Evolutionary conservation across 1,140 invertebrate species (phyloP).

Genomic region (Bombus huntii): DNA sequence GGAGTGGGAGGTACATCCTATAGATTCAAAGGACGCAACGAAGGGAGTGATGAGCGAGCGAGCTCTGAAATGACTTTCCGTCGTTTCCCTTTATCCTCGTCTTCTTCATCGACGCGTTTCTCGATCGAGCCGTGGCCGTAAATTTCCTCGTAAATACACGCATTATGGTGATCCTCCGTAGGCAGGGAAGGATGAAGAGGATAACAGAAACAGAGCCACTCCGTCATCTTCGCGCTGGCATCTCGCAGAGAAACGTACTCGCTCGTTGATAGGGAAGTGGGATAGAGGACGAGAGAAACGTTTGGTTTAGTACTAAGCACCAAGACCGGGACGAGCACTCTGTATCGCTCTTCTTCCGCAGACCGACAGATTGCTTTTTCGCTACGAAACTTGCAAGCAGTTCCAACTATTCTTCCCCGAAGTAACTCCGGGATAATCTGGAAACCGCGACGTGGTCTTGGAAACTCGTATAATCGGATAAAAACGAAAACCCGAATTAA

Average conservation of each 20-base stretch:
- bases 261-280: neutral
- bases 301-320: neutral
- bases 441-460: slow-evolving; percentile 49
- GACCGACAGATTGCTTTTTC: slow-evolving; percentile 48
- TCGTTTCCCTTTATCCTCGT: slow-evolving; percentile 56
- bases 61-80: slow-evolving; percentile 58
- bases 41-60: neutral
- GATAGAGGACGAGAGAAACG: neutral
- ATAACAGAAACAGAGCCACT: slow-evolving; percentile 1
- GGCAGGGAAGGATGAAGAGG: slow-evolving; percentile 11
- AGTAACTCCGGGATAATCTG: slow-evolving; percentile 55
- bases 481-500: slow-evolving; percentile 69
- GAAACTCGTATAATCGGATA: slow-evolving; percentile 64
- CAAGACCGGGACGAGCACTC: neutral
- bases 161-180: slow-evolving; percentile 42
- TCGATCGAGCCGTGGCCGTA: slow-evolving; percentile 50
- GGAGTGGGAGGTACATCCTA: neutral
- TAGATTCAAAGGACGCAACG: slow-evolving; percentile 24
- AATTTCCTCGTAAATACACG: slow-evolving; percentile 53
- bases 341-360: slow-evolving; percentile 2
- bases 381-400: slow-evolving; percentile 29
- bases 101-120: slow-evolving; percentile 53
- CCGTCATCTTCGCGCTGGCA: neutral
- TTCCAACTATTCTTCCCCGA: slow-evolving; percentile 23
- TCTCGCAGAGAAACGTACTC: neutral